phyloP scores from a whole-genome alignment of 1,140 invertebrate genomes.

The Drosophila serrata region DNA sequence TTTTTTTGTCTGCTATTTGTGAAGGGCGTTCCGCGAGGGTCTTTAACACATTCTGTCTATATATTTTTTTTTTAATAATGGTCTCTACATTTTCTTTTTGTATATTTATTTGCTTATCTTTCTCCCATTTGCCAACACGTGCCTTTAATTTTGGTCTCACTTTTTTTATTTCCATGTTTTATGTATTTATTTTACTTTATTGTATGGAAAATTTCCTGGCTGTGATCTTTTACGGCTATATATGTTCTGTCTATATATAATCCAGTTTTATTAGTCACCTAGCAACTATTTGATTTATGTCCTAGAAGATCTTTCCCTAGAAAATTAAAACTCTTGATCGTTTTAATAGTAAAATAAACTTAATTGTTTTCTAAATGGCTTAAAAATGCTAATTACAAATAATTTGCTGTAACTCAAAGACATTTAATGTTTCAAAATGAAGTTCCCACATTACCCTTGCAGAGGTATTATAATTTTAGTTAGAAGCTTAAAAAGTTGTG shows the following conservation, averaged over 20 bases:
- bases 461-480: too few species aligned
- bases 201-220: slow-evolving; percentile 19
- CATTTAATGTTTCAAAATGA: too few species aligned
- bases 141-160: slow-evolving; percentile 33
- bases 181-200: slow-evolving; percentile 31
- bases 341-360: neutral
- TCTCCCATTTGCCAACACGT: slow-evolving; percentile 27
- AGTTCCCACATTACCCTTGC: too few species aligned
- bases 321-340: neutral
- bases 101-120: slow-evolving; percentile 23
- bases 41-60: slow-evolving; percentile 4
- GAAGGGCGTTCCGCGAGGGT: slow-evolving; percentile 11
- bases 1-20: neutral
- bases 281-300: neutral
- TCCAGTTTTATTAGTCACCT: slow-evolving; percentile 9
- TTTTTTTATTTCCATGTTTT: slow-evolving; percentile 22
- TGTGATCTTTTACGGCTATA: slow-evolving; percentile 1
- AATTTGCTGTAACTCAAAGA: too few species aligned
- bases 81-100: neutral
- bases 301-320: neutral
- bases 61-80: slow-evolving; percentile 21
- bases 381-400: too few species aligned
- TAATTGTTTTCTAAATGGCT: neutral
- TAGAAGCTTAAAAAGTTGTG: too few species aligned
- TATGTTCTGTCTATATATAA: neutral